Evolutionary conservation across 2,888 invertebrate genomes (phyloP).

Genomic region (Itoplectis maculator): DNA sequence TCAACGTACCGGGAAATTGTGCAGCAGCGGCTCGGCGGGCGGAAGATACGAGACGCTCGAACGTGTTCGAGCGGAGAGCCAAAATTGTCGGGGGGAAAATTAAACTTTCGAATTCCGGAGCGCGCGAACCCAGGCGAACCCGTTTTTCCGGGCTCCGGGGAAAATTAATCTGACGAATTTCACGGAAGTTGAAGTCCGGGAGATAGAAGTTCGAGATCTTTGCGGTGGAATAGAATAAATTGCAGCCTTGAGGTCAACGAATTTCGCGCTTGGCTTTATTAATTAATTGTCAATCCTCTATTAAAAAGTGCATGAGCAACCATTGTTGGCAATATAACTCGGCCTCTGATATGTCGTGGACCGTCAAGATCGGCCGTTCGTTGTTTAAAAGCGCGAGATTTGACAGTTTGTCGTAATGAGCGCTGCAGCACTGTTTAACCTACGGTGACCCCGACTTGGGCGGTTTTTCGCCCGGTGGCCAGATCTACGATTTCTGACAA

Average conservation of each 20-base stretch:
- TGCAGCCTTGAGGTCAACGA: no score
- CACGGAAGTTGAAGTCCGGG: background rate
- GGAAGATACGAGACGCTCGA: background rate
- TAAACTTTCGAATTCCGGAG: background rate
- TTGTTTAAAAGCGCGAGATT: no score
- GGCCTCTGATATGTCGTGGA: no score
- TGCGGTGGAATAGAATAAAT: background rate
- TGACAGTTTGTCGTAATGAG: no score
- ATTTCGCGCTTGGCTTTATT: background rate
- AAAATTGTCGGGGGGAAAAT: background rate
- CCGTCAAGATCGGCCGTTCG: no score
- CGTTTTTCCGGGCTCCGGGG: background rate
- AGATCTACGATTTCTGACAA: no score
- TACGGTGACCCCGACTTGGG: no score
- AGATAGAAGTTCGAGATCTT: background rate
- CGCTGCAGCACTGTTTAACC: no score
- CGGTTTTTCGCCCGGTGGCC: no score
- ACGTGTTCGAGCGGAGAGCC: background rate
- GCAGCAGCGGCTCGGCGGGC: background rate
- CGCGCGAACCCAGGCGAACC: background rate
- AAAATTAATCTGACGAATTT: background rate
- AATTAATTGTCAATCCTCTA: no score
- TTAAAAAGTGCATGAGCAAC: no score
- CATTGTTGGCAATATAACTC: no score
- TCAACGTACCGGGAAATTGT: constrained; percentile 29